These are phyloP conservation scores for Tragulus kanchil DNA, from an alignment of 2,113 vertebrate genomes.

Conservation along the genomic window DNA sequence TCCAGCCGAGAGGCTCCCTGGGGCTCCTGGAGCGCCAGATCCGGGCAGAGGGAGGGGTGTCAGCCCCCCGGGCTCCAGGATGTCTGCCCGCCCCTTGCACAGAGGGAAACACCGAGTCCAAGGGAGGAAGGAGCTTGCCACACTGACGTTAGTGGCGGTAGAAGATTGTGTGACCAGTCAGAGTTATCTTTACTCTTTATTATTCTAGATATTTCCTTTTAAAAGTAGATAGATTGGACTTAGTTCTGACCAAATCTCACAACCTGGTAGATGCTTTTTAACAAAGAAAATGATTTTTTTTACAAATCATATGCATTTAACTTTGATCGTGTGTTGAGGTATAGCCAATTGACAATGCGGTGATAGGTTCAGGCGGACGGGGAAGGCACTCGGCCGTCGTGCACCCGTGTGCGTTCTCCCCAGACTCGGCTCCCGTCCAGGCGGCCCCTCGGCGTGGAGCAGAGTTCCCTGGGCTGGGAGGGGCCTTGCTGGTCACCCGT, in stretches of 20 bases:
- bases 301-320: not conserved
- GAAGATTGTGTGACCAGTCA: not conserved
- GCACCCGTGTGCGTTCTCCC: not conserved
- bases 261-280: not conserved
- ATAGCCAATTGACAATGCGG: not conserved
- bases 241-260: too few relatives aligned
- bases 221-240: too few relatives aligned
- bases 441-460: not conserved
- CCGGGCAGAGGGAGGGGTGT: not conserved
- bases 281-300: not conserved
- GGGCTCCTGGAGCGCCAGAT: rapidly evolving
- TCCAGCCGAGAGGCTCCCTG: not conserved
- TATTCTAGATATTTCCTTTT: not conserved
- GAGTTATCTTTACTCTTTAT: not conserved
- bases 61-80: too few relatives aligned
- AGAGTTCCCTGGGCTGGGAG: not conserved
- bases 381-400: not conserved
- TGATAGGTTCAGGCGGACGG: not conserved
- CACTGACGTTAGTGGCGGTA: not conserved
- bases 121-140: not conserved
- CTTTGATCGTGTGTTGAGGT: not conserved
- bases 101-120: not conserved
- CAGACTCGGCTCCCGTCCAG: too few relatives aligned
- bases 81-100: not conserved
- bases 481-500: not conserved